Conservation (phyloP, 2,888 invertebrate species). For the Eupelmus urozonus region DNA sequence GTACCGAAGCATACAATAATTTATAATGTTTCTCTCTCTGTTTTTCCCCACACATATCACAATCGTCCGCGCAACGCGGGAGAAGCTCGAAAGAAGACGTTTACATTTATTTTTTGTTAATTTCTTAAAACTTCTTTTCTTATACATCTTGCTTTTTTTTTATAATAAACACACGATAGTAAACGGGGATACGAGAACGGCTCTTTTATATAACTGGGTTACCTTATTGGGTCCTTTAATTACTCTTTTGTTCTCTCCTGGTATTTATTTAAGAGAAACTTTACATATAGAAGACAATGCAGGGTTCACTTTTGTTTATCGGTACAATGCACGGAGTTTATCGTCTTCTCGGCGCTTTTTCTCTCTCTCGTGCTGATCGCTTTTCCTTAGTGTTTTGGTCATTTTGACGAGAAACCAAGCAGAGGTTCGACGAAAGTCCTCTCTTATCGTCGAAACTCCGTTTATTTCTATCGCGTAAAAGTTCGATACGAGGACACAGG, state of each 20-base stretch:
- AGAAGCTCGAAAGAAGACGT: slow-evolving; percentile 59
- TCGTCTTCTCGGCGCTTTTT: slow-evolving; percentile 7
- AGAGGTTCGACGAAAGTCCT: slow-evolving; percentile 8
- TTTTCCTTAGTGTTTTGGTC: slow-evolving; percentile 35
- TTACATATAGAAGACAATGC: slow-evolving; percentile 21
- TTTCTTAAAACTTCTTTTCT: slow-evolving; percentile 26
- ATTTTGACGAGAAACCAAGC: slow-evolving; percentile 18
- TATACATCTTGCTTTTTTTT: background rate
- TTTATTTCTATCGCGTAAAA: slow-evolving; percentile 6
- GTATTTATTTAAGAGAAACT: slow-evolving; percentile 34
- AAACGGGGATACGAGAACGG: slow-evolving; percentile 44
- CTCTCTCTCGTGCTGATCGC: background rate
- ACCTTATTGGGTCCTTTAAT: slow-evolving; percentile 17
- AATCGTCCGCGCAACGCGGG: slow-evolving; percentile 56
- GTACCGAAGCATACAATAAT: slow-evolving; percentile 48
- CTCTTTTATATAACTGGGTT: slow-evolving; percentile 19
- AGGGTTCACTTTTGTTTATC: slow-evolving; percentile 15
- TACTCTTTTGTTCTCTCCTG: slow-evolving; percentile 19
- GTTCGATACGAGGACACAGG: slow-evolving; percentile 13
- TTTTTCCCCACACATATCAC: slow-evolving; percentile 59
- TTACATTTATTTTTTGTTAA: slow-evolving; percentile 27
- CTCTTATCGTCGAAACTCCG: no score
- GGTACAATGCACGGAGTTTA: slow-evolving; percentile 4
- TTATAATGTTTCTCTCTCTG: slow-evolving; percentile 14
- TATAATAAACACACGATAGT: slow-evolving; percentile 41